phyloP scores from a whole-genome alignment of 2,888 invertebrate genomes.

The Orthonychiurus folsomi region DNA sequence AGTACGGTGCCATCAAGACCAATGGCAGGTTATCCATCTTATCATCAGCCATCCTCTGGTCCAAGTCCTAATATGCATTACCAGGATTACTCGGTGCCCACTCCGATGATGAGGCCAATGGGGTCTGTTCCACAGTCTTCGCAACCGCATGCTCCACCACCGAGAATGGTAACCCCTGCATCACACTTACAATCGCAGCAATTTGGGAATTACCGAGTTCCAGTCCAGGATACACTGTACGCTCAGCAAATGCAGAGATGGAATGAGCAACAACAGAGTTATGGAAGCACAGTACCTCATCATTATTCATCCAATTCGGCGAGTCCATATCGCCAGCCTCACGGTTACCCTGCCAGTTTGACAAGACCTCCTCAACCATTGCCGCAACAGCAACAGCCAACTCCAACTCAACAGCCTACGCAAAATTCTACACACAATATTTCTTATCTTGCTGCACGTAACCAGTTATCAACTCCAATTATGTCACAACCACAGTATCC shows the following conservation, averaged over 20 bases:
- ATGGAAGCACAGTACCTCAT: conserved; percentile 44
- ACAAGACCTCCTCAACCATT: conserved; percentile 35
- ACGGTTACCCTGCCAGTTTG: conserved; percentile 37
- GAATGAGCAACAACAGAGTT: conserved; percentile 40
- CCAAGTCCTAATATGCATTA: conserved; percentile 35
- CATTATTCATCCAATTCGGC: conserved; percentile 37
- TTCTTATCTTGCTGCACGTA: conserved; percentile 13
- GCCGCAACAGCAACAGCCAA: conserved; percentile 15
- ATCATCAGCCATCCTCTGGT: conserved; percentile 28
- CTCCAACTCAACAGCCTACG: conserved; percentile 43
- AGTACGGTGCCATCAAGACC: conserved; percentile 30
- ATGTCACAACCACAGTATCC: conserved; percentile 37
- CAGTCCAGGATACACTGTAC: conserved; percentile 35
- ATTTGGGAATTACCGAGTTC: conserved; percentile 28
- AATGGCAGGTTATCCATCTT: conserved; percentile 38
- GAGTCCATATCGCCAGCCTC: conserved; percentile 32
- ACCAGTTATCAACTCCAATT: conserved; percentile 28
- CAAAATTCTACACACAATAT: conserved; percentile 43
- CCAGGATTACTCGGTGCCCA: conserved; percentile 39
- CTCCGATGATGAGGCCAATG: conserved; percentile 34
- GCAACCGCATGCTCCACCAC: conserved; percentile 30
- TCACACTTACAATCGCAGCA: conserved; percentile 27
- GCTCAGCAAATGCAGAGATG: conserved; percentile 38
- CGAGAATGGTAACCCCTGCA: conserved; percentile 33
- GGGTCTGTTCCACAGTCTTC: conserved; percentile 22